Percentiles rank a stretch among this genome's conserved stretches.
These are phyloP conservation scores for Pharmacophagus antenor DNA, from an alignment of 2,888 invertebrate species.

Conservation along the genomic window DNA sequence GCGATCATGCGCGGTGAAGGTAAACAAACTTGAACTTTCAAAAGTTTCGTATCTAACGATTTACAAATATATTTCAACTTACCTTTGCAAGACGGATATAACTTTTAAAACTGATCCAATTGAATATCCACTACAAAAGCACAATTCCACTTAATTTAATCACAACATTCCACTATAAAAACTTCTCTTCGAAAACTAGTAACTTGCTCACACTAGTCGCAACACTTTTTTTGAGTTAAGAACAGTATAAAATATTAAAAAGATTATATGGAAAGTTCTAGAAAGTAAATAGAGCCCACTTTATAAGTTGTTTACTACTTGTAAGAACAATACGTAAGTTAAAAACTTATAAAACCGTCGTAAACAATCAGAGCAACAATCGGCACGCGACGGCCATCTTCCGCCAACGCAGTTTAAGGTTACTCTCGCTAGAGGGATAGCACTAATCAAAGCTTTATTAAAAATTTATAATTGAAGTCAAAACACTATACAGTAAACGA, in stretches of 20 bases:
- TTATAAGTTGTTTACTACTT: conserved; percentile 50
- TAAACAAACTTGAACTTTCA: conserved; percentile 68
- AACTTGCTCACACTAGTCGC: conserved; percentile 62
- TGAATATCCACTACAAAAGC: conserved; percentile 51
- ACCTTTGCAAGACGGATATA: conserved; percentile 56
- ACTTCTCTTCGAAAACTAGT: conserved; percentile 71
- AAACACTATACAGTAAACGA: not conserved
- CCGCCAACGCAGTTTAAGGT: conserved; percentile 70
- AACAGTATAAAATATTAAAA: conserved; percentile 48
- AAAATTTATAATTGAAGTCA: conserved; percentile 7
- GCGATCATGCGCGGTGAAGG: conserved; percentile 72
- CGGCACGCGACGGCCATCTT: conserved; percentile 79
- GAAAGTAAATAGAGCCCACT: conserved; percentile 42
- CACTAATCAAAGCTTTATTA: conserved; percentile 17
- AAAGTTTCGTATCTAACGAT: conserved; percentile 52
- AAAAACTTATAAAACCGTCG: conserved; percentile 69
- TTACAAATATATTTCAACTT: conserved; percentile 39
- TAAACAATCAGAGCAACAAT: conserved; percentile 74
- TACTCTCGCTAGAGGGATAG: conserved; percentile 61
- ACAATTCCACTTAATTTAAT: conserved; percentile 68
- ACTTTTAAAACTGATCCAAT: conserved; percentile 42
- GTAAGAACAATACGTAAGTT: conserved; percentile 46
- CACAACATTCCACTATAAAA: conserved; percentile 72
- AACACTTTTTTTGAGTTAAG: conserved; percentile 68
- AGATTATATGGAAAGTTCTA: conserved; percentile 47